phyloP scores from a whole-genome alignment of 2,888 invertebrate genomes.

The Antheraea yamamai region DNA sequence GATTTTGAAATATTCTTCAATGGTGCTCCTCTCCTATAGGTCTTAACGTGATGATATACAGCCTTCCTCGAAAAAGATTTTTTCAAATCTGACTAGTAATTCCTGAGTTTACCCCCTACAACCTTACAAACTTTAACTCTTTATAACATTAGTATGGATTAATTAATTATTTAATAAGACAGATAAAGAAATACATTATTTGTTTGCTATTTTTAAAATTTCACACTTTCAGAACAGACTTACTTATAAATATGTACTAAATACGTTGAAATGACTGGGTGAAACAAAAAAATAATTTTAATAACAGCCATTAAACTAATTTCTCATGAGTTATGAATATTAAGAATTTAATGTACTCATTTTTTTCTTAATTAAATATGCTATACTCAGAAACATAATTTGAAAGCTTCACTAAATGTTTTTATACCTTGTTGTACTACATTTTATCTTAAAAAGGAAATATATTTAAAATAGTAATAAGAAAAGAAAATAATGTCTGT shows the following conservation, averaged over 20 bases:
- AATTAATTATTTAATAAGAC: too few species aligned
- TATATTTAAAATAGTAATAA: neutral
- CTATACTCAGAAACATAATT: neutral
- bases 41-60: too few species aligned
- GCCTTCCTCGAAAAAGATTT: too few species aligned
- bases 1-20: too few species aligned
- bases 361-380: neutral
- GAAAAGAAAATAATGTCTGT: neutral
- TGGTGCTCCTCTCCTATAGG: too few species aligned
- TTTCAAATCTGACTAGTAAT: too few species aligned
- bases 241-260: neutral
- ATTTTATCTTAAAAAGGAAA: neutral
- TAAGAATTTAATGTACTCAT: neutral
- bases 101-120: too few species aligned
- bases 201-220: neutral
- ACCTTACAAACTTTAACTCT: too few species aligned
- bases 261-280: neutral
- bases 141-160: too few species aligned
- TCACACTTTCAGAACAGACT: neutral
- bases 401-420: neutral
- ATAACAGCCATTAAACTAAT: neutral
- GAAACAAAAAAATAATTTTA: neutral
- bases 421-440: neutral
- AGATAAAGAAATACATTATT: too few species aligned
- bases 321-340: neutral